phyloP scores from a whole-genome alignment of 2,113 vertebrate genomes.

The Ahaetulla prasina region DNA sequence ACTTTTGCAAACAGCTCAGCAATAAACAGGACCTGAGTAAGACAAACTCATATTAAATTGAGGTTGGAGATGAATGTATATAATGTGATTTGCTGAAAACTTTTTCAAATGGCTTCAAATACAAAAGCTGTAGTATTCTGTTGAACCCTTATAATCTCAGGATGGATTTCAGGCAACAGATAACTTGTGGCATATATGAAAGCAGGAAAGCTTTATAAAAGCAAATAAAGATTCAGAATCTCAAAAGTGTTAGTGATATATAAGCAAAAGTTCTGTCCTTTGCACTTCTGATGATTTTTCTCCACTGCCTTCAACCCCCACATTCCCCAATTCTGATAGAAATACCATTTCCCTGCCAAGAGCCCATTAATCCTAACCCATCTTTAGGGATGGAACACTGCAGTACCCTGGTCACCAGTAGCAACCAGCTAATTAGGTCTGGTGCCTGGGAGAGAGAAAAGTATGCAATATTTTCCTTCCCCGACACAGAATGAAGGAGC shows the following conservation, averaged over 20 bases:
- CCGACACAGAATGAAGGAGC: neutral
- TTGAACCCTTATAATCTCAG: neutral
- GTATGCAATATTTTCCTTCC: neutral
- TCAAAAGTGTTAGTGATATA: neutral
- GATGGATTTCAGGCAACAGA: neutral
- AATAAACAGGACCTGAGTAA: neutral
- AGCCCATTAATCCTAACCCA: slow-evolving; percentile 1
- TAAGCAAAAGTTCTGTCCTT: neutral
- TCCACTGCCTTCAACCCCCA: neutral
- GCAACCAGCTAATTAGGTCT: slow-evolving; percentile 9
- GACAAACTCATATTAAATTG: neutral
- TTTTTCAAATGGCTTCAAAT: neutral
- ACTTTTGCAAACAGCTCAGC: neutral
- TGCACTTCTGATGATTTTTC: neutral
- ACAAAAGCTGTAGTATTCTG: neutral
- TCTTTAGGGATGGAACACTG: neutral
- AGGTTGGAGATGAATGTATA: neutral
- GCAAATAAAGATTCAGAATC: neutral
- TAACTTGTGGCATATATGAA: neutral
- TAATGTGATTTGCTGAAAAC: neutral
- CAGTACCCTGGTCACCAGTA: neutral
- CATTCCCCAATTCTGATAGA: neutral
- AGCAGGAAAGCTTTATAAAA: neutral
- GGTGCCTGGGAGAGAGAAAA: slow-evolving; percentile 3
- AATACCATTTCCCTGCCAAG: neutral